Evolutionary conservation across 1,140 invertebrate genomes (phyloP), one percentile per base, ranked within the genome.

Genomic region (Carposina sasakii): DNA sequence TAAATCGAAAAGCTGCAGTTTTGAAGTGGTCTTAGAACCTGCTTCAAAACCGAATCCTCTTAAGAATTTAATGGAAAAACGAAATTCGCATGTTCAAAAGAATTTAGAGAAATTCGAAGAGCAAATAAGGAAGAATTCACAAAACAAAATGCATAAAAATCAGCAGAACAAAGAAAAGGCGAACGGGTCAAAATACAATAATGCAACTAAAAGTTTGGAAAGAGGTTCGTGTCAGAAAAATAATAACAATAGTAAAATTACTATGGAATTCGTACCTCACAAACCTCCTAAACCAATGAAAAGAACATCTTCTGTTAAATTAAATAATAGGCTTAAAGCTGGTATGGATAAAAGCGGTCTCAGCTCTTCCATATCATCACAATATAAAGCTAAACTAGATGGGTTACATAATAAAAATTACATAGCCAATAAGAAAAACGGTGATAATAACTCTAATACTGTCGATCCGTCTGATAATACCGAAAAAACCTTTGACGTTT

Each of bases 401-500:
- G 83, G 83, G 15, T 57, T 86, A 6, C 83, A 86, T 43, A 79
- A 84, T 44, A 85, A 82, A 62, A 81, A 85, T 52, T 81, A 78
- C 34, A 63, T 75, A 50, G 54, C 57, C 5, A 75, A 70, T 52
- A 73, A 74, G 49, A 79, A 75, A 47, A 57, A 68, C 30, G 73
- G 72, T 54, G 76, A 82, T 43, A 64, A 71, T 8, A 84, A 84
- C 54, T 81, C 70, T 0, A 84, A 82, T 48, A 58, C 63, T 30
- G 51, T 77, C 22, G 76, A 78, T 36, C 2, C 46, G 15, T 30
- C 53, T 9, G 81, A 84, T 23, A 69, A 53, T 10, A 66, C 67
- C 5, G 88, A 89, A 48, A 88, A 87, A 45, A 85, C 83, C 2
- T 88, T 89, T 50, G 86, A 89, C 39, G 83, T 88, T 61, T 89